Evolutionary conservation across 2,888 invertebrate genomes (phyloP).

Genomic region (Sphaeridia pumilis): DNA sequence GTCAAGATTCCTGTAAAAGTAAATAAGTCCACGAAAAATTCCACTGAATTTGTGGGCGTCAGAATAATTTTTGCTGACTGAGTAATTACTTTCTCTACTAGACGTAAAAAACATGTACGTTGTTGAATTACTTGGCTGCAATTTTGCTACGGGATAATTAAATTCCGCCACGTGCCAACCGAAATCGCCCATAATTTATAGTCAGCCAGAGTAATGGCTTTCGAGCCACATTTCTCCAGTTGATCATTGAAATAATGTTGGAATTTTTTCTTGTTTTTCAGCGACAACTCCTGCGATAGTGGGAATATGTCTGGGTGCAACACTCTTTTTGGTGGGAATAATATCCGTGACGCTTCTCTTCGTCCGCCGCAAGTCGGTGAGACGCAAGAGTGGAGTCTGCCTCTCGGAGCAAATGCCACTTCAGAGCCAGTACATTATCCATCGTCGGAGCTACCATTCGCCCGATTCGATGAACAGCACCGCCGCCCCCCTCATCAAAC

Average conservation of each 20-base stretch:
- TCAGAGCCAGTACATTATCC: constrained; percentile 27
- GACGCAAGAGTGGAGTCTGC: constrained; percentile 32
- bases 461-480: constrained; percentile 16
- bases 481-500: constrained; percentile 2
- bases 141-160: background rate
- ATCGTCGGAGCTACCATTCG: constrained; percentile 25
- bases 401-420: constrained; percentile 33
- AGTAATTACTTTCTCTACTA: too few species aligned
- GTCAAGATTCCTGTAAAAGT: too few species aligned
- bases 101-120: background rate
- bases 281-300: constrained; percentile 49
- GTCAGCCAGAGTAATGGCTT: too few species aligned
- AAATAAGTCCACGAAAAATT: too few species aligned
- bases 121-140: background rate
- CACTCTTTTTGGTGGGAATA: constrained; percentile 49
- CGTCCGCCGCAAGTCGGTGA: constrained; percentile 47
- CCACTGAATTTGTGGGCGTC: too few species aligned
- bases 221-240: background rate
- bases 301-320: constrained; percentile 51
- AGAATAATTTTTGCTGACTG: too few species aligned
- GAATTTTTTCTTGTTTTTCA: too few species aligned
- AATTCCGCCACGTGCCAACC: too few species aligned
- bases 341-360: constrained; percentile 55
- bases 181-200: too few species aligned
- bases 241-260: too few species aligned